These are phyloP conservation scores for Dreissena rostriformis DNA, from an alignment of 1,140 invertebrate species.

Conservation along the genomic window DNA sequence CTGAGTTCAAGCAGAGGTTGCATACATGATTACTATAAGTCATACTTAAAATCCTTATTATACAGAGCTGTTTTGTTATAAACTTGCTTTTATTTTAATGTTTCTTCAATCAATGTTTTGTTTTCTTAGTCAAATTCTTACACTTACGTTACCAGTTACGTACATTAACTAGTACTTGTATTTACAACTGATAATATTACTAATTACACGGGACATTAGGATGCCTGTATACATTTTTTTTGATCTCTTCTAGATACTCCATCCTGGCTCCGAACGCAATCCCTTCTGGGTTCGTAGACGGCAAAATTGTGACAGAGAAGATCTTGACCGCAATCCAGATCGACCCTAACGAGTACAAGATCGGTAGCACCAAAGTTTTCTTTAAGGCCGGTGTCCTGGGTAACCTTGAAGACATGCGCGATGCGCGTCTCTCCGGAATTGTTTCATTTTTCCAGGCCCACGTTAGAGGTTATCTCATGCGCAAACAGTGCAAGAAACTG, in stretches of 20 bases:
- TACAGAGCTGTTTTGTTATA: no score
- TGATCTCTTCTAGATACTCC: constrained; percentile 90
- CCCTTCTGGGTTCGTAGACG: constrained; percentile 87
- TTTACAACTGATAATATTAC: no score
- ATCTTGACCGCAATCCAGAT: constrained; percentile 90
- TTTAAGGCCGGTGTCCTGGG: constrained; percentile 99
- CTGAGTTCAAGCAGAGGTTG: constrained; percentile 98
- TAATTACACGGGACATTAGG: no score
- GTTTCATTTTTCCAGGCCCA: constrained; percentile 98
- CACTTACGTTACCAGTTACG: no score
- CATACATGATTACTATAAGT: no score
- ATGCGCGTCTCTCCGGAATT: constrained; percentile 98
- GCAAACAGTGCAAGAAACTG: constrained; percentile 96
- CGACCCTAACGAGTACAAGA: constrained; percentile 93
- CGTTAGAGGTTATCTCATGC: constrained; percentile 91
- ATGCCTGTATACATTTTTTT: no score
- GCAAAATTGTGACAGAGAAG: constrained; percentile 90
- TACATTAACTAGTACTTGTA: no score
- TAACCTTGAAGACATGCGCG: constrained; percentile 99
- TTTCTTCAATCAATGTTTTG: no score
- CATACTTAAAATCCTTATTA: no score
- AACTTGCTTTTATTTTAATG: no score
- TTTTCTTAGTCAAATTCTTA: no score
- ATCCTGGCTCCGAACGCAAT: constrained; percentile 94
- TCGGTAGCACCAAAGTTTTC: constrained; percentile 99